Conservation (phyloP, 2,888 invertebrate species). For the Pseudolycoriella hygida region DNA sequence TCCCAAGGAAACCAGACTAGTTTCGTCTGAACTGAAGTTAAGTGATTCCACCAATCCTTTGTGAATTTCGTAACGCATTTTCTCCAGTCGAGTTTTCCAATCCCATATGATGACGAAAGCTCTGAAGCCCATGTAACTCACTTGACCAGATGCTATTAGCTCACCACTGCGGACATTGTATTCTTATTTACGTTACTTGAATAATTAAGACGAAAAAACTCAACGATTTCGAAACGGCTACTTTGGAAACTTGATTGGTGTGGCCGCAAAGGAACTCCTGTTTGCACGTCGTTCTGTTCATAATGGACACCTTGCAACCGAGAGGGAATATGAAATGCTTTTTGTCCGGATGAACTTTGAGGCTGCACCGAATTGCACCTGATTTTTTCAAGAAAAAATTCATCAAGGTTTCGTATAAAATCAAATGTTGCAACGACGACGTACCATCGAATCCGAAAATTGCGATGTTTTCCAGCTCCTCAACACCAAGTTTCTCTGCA, state of each 20-base stretch:
- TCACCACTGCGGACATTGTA: conserved; percentile 41
- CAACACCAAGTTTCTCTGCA: conserved; percentile 30
- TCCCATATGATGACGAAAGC: conserved; percentile 79
- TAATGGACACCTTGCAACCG: conserved; percentile 61
- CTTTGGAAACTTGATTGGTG: conserved; percentile 56
- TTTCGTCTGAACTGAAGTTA: conserved; percentile 64
- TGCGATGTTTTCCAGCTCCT: conserved; percentile 44
- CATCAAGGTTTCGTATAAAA: neutral
- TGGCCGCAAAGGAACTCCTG: conserved; percentile 66
- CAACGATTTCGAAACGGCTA: conserved; percentile 48
- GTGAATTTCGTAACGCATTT: conserved; percentile 63
- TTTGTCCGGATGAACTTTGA: conserved; percentile 55
- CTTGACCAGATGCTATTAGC: conserved; percentile 76
- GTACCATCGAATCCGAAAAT: conserved; percentile 74
- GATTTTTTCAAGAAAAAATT: conserved; percentile 1
- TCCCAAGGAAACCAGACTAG: conserved; percentile 68
- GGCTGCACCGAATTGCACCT: conserved; percentile 32
- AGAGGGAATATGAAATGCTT: conserved; percentile 56
- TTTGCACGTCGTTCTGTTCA: conserved; percentile 46
- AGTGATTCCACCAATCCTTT: conserved; percentile 55
- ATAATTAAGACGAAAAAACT: neutral
- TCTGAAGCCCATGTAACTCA: conserved; percentile 81
- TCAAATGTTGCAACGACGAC: no score
- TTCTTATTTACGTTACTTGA: conserved; percentile 10
- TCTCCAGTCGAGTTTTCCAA: conserved; percentile 41